phyloP scores from a whole-genome alignment of 2,888 invertebrate species.

The Drosophila longiperda region DNA sequence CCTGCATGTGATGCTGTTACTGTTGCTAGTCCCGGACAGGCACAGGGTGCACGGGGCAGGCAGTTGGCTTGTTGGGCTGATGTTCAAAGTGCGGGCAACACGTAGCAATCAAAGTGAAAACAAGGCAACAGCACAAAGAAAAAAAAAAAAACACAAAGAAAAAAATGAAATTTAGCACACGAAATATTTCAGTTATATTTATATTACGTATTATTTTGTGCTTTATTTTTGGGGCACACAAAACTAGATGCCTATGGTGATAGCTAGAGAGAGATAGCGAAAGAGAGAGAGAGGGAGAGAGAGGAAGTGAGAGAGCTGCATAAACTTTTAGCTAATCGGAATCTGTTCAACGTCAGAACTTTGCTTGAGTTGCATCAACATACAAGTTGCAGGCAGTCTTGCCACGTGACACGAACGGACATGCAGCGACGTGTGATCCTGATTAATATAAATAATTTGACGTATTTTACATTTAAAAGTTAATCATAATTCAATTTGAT shows the following conservation, averaged over 20 bases:
- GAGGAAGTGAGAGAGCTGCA: background rate
- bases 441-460: background rate
- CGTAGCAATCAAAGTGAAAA: slow-evolving; percentile 78
- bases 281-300: background rate
- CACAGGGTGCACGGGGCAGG: background rate
- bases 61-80: background rate
- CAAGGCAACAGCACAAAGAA: slow-evolving; percentile 54
- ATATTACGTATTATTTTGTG: slow-evolving; percentile 62
- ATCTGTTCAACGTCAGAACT: slow-evolving; percentile 17
- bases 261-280: too few relatives aligned
- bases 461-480: background rate
- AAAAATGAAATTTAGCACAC: slow-evolving; percentile 46
- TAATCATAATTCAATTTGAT: background rate
- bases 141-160: background rate
- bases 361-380: slow-evolving; percentile 6
- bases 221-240: slow-evolving; percentile 36
- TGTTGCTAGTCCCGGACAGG: background rate
- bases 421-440: background rate
- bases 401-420: background rate
- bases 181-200: slow-evolving; percentile 66
- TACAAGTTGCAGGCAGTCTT: background rate
- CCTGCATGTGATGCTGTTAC: slow-evolving; percentile 57
- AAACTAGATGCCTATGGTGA: slow-evolving; percentile 13
- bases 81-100: slow-evolving; percentile 55
- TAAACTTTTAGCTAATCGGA: slow-evolving; percentile 39